Evolutionary conservation across 2,113 vertebrate species (phyloP).

Genomic region (Grus americana): DNA sequence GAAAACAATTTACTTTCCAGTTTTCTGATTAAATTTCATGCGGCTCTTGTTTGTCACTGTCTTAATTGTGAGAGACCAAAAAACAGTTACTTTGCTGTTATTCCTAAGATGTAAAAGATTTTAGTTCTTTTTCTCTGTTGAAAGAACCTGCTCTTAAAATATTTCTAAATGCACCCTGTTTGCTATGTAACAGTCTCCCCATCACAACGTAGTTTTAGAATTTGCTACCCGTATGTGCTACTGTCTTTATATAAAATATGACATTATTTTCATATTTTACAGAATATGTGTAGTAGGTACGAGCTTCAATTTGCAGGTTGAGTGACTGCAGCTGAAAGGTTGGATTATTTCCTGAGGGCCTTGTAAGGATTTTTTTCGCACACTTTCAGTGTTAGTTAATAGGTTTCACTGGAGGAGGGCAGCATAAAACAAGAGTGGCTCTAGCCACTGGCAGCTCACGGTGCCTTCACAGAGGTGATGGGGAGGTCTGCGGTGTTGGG

Average conservation of each 20-base stretch:
- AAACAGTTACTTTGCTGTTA: neutral
- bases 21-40: neutral
- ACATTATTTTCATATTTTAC: neutral
- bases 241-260: neutral
- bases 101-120: neutral
- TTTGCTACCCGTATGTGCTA: neutral
- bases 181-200: neutral
- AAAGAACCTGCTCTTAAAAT: neutral
- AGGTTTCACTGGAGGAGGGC: neutral
- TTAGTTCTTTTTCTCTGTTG: neutral
- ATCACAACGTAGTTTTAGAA: neutral
- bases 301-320: neutral
- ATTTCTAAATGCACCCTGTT: neutral
- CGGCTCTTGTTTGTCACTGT: neutral
- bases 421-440: neutral
- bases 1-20: neutral
- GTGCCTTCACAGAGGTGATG: neutral
- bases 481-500: neutral
- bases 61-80: neutral
- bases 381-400: neutral
- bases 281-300: neutral
- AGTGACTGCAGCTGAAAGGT: neutral
- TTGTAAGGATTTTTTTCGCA: neutral
- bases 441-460: neutral
- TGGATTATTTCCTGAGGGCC: neutral